phyloP scores from a whole-genome alignment of 2,888 invertebrate genomes.

The Platycnemis pennipes region DNA sequence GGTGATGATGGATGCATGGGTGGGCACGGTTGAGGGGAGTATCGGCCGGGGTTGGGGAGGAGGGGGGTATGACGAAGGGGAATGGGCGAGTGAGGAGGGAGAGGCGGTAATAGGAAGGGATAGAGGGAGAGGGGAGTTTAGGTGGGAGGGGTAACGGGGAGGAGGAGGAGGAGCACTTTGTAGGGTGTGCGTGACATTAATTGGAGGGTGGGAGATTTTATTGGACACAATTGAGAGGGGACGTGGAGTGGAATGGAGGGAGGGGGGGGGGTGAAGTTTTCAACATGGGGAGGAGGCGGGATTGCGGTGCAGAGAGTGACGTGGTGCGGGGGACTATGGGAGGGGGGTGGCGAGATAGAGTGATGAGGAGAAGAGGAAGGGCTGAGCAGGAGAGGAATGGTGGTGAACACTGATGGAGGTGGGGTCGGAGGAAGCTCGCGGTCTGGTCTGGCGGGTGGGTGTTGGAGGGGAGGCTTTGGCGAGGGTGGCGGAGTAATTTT shows the following conservation, averaged over 20 bases:
- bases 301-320: conserved; percentile 1
- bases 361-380: not conserved
- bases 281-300: not conserved
- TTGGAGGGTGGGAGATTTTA: conserved; percentile 52
- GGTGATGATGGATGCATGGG: conserved; percentile 18
- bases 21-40: not conserved
- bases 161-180: not conserved
- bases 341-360: not conserved
- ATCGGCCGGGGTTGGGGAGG: not conserved
- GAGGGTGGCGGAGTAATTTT: not conserved
- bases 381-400: not conserved
- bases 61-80: not conserved
- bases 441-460: not conserved
- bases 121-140: not conserved
- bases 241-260: not conserved
- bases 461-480: not conserved
- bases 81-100: not conserved
- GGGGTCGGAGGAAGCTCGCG: not conserved
- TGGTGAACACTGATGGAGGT: not conserved
- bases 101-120: not conserved
- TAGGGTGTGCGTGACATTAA: conserved; percentile 50
- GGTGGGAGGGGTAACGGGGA: not conserved
- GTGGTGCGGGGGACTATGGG: not conserved
- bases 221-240: conserved; percentile 44
- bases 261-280: not conserved